Base-by-base conservation (phyloP, 2,888 invertebrate species). In the Trachelus iudaicus region DNA sequence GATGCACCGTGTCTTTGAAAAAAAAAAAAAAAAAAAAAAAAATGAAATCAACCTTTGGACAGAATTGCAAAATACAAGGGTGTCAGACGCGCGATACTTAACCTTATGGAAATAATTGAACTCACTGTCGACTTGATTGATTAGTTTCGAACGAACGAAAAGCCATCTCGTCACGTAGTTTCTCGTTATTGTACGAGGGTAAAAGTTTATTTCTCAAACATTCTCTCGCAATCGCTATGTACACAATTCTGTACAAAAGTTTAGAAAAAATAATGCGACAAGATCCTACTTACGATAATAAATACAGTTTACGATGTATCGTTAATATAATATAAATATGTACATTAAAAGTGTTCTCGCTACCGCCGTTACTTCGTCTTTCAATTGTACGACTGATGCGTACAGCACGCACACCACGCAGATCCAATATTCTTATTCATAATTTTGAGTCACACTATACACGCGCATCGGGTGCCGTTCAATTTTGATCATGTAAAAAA, bases 191-290 rank as follows among this genome's bases (percentile, higher is more conserved):
- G 56, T 56, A 69, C 35, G 31, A 73, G 30, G 35, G 68, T 77
- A 82, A 82, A 81, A 82, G 82, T 83, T 81, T 81, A 78, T 83
- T 56, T 56, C 56, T 56, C 56, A 56, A 56, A 56, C 23, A 56
- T 56, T 56, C 56, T 56, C 56, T 56, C 56, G 56, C 56, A 81
- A 84, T 82, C 76, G 75, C 81, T 86, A 85, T 87, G 76, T 86
- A 86, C 84, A 87, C 81, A 82, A 85, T 85, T 87, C 83, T 88
- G 88, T 89, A 87, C 87, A 89, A 89, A 88, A 87, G 85, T 87
- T 88, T 88, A 85, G 83, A 85, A 87, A 87, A 86, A 83, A 87
- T 83, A 85, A 86, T 84, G 80, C 77, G 56, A 81, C 79, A 76
- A 83, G 56, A 83, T 75, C 56, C 56, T 56, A 56, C 56, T 56